phyloP scores from a whole-genome alignment of 2,888 invertebrate species.

The Agrypnus murinus region DNA sequence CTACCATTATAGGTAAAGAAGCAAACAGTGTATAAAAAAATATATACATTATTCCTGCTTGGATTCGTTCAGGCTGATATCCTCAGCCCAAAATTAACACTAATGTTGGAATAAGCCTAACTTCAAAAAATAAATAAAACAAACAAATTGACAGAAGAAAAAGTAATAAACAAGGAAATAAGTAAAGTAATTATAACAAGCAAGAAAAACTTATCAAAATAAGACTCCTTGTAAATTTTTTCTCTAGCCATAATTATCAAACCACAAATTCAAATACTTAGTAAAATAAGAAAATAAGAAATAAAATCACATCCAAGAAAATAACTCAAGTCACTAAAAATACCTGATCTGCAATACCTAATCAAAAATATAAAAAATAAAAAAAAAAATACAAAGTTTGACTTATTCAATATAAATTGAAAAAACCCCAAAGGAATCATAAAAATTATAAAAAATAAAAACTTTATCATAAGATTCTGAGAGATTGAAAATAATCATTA shows the following conservation, averaged over 20 bases:
- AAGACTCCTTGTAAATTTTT: conserved; percentile 71
- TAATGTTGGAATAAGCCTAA: conserved; percentile 79
- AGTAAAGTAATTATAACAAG: conserved; percentile 74
- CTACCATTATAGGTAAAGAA: conserved; percentile 78
- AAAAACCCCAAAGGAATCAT: conserved; percentile 73
- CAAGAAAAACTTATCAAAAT: conserved; percentile 73
- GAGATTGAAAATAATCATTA: conserved; percentile 77
- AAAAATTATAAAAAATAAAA: conserved; percentile 71
- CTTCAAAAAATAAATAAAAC: conserved; percentile 84
- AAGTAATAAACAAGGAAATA: conserved; percentile 75
- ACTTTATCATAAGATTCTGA: conserved; percentile 76
- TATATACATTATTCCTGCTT: conserved; percentile 79
- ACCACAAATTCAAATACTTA: conserved; percentile 75
- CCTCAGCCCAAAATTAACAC: conserved; percentile 81
- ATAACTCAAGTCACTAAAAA: conserved; percentile 68
- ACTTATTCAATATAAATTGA: conserved; percentile 73
- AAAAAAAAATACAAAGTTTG: conserved; percentile 72
- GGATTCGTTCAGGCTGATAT: conserved; percentile 80
- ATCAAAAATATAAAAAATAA: conserved; percentile 72
- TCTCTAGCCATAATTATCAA: conserved; percentile 35
- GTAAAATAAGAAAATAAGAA: conserved; percentile 74
- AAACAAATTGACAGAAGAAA: conserved; percentile 76
- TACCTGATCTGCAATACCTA: conserved; percentile 61
- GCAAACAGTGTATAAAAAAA: conserved; percentile 82
- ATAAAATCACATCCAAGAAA: conserved; percentile 72